Conservation (phyloP, 2,113 vertebrate species). For the Ia io region DNA sequence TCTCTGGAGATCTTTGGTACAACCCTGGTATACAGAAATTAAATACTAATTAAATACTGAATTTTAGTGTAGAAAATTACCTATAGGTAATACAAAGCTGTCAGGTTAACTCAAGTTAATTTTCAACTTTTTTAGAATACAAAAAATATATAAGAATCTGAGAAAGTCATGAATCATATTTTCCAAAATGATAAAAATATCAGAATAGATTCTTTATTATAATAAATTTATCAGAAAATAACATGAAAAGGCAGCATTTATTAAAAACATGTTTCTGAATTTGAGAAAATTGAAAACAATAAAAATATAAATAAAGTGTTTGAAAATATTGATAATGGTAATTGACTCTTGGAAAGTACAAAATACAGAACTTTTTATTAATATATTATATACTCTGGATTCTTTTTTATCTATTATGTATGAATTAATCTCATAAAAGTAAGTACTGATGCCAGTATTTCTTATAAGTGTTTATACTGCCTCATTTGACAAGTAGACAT, state of each 20-base stretch:
- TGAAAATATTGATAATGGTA: not conserved
- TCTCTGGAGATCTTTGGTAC: constrained; percentile 23
- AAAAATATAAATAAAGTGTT: not conserved
- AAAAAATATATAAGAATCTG: constrained; percentile 26
- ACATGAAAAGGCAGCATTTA: not conserved
- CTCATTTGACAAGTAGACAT: not conserved
- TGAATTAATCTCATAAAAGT: not conserved
- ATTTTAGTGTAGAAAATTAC: constrained; percentile 57
- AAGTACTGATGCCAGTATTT: not conserved
- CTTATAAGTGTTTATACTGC: not conserved
- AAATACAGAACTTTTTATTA: not conserved
- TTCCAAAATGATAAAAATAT: not conserved
- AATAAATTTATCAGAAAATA: not conserved
- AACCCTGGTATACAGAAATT: not conserved
- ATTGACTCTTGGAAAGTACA: not conserved
- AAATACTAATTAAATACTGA: not conserved
- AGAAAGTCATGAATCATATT: not conserved
- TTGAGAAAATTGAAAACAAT: not conserved
- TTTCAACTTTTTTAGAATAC: constrained; percentile 21
- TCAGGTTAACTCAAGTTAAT: constrained; percentile 1
- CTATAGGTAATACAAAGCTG: not conserved
- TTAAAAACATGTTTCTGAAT: not conserved
- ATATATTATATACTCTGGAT: not conserved
- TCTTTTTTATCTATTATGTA: not conserved
- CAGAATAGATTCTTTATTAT: not conserved